phyloP scores from a whole-genome alignment of 2,113 vertebrate species.

The Canis aureus region DNA sequence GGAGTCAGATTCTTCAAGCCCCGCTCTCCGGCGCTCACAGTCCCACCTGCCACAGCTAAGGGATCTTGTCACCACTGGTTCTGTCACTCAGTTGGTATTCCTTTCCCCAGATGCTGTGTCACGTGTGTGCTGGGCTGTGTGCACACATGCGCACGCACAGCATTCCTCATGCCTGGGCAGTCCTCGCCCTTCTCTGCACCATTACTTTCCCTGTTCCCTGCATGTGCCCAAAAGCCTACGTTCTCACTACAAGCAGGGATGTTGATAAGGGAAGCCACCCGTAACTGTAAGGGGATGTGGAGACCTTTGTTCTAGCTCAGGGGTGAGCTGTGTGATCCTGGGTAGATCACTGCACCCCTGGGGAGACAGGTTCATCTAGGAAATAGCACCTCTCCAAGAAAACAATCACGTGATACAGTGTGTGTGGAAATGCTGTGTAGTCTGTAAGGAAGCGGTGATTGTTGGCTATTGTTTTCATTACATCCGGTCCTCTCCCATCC shows the following conservation, averaged over 20 bases:
- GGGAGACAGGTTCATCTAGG: neutral
- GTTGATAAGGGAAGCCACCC: neutral
- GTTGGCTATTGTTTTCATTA: conserved; percentile 33
- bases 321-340: neutral
- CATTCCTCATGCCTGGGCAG: neutral
- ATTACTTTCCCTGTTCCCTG: neutral
- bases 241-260: neutral
- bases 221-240: too few relatives aligned
- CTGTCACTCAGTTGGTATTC: neutral
- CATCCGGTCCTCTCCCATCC: neutral
- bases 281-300: neutral
- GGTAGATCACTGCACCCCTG: neutral
- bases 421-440: neutral
- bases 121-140: neutral
- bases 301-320: neutral
- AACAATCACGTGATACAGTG: neutral
- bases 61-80: neutral
- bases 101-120: neutral
- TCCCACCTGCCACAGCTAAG: neutral
- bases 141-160: rapidly evolving
- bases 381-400: neutral
- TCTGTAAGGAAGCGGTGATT: neutral
- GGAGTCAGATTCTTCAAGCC: neutral
- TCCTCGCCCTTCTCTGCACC: neutral
- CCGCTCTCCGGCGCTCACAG: neutral